phyloP scores from a whole-genome alignment of 2,888 invertebrate species.

The Empis livida region DNA sequence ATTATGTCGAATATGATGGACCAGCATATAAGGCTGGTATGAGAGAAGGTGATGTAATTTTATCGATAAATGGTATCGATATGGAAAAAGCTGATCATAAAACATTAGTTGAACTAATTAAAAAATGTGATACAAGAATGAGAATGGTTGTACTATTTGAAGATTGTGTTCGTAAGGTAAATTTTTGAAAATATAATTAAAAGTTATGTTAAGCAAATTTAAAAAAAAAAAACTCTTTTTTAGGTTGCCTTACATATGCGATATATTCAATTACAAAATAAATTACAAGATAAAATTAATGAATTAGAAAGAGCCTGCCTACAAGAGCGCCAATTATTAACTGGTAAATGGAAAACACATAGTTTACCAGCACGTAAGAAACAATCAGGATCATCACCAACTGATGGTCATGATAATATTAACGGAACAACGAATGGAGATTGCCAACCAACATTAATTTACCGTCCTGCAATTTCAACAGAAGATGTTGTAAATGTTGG shows the following conservation, averaged over 20 bases:
- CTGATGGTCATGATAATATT: slow-evolving; percentile 31
- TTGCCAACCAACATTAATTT: slow-evolving; percentile 39
- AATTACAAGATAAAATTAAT: slow-evolving; percentile 69
- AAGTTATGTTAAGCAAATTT: too few relatives aligned
- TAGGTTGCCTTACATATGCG: slow-evolving; percentile 78
- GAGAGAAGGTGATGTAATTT: slow-evolving; percentile 91
- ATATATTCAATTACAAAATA: slow-evolving; percentile 76
- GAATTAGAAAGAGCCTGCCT: slow-evolving; percentile 72
- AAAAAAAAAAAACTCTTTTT: too few relatives aligned
- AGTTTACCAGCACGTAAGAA: slow-evolving; percentile 76
- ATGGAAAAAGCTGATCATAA: slow-evolving; percentile 93
- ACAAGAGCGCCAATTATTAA: slow-evolving; percentile 67
- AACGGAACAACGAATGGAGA: slow-evolving; percentile 39
- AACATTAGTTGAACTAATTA: slow-evolving; percentile 82
- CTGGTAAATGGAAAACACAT: slow-evolving; percentile 82
- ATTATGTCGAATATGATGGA: slow-evolving; percentile 87
- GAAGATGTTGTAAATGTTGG: slow-evolving; percentile 51
- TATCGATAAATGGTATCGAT: slow-evolving; percentile 90
- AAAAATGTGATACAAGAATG: slow-evolving; percentile 78
- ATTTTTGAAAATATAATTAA: not conserved
- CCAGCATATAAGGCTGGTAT: slow-evolving; percentile 88
- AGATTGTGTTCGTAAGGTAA: slow-evolving; percentile 86
- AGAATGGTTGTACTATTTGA: slow-evolving; percentile 94
- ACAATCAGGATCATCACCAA: slow-evolving; percentile 43
- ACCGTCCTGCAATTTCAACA: slow-evolving; percentile 67